A percentile compares a stretch with the other conserved stretches of the same genome.
phyloP scores from a whole-genome alignment of 2,888 invertebrate species.

The Drosophila niveifrons region DNA sequence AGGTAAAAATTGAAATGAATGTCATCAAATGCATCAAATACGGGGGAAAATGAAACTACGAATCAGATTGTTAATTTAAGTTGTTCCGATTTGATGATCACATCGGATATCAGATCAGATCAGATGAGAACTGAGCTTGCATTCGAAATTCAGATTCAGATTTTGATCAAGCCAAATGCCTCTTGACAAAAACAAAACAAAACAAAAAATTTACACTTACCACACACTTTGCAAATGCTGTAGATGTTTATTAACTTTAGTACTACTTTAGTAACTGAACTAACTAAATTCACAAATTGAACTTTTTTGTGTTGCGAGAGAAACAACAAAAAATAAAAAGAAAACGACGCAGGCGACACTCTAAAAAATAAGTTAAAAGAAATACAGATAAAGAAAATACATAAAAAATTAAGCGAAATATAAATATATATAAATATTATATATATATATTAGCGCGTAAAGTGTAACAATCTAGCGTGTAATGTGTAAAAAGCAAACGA shows the following conservation, averaged over 20 bases:
- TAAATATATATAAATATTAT: conserved; percentile 46
- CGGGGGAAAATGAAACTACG: conserved; percentile 31
- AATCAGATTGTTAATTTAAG: conserved; percentile 49
- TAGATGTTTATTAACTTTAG: conserved; percentile 38
- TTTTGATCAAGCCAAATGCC: conserved; percentile 52
- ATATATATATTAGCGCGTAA: conserved; percentile 67
- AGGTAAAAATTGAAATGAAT: conserved; percentile 19
- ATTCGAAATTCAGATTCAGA: conserved; percentile 25
- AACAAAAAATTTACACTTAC: conserved; percentile 9
- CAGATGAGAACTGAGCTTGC: conserved; percentile 41
- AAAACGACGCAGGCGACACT: conserved; percentile 51
- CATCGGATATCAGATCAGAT: neutral
- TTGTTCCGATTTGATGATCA: conserved; percentile 31
- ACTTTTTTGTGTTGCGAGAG: conserved; percentile 38
- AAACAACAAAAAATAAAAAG: neutral
- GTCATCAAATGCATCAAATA: conserved; percentile 53
- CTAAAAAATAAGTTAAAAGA: conserved; percentile 53
- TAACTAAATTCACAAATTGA: conserved; percentile 29
- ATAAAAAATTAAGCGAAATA: conserved; percentile 25
- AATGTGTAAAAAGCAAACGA: conserved; percentile 75
- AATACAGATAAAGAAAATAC: conserved; percentile 33
- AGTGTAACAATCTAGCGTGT: conserved; percentile 73
- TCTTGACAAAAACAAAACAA: conserved; percentile 25
- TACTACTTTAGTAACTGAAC: conserved; percentile 26
- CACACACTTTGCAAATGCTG: conserved; percentile 30